phyloP scores from a whole-genome alignment of 2,888 invertebrate species.

The Peribatodes rhomboidaria region DNA sequence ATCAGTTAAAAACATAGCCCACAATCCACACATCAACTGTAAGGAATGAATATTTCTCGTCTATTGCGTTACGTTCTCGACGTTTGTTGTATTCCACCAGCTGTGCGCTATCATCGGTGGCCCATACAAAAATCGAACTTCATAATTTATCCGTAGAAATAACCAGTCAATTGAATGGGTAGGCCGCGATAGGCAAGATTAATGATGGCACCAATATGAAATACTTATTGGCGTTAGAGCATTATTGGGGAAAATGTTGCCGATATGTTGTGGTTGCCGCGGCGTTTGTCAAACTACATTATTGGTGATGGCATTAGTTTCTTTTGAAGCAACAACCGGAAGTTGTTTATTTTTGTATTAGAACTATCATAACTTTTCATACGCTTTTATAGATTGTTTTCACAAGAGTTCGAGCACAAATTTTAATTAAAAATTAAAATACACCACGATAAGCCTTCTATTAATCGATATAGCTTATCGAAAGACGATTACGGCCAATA shows the following conservation, averaged over 20 bases:
- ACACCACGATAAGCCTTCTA: no score
- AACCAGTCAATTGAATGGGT: conserved; percentile 68
- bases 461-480: neutral
- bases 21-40: neutral
- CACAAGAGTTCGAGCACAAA: no score
- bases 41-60: conserved; percentile 1
- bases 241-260: conserved; percentile 45
- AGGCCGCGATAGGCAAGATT: conserved; percentile 66
- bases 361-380: no score
- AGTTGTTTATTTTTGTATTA: neutral
- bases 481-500: neutral
- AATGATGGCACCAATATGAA: conserved; percentile 65
- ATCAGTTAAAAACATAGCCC: no score
- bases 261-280: conserved; percentile 39
- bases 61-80: conserved; percentile 6
- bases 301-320: conserved; percentile 15
- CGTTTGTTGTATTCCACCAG: conserved; percentile 45
- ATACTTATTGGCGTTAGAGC: conserved; percentile 53
- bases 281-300: conserved; percentile 13
- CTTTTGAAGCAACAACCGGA: conserved; percentile 1
- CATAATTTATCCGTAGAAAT: conserved; percentile 65
- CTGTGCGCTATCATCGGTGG: conserved; percentile 51
- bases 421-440: no score
- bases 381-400: no score
- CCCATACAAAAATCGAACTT: conserved; percentile 57